Evolutionary conservation across 2,113 vertebrate species (phyloP).

Genomic region (Cairina moschata): DNA sequence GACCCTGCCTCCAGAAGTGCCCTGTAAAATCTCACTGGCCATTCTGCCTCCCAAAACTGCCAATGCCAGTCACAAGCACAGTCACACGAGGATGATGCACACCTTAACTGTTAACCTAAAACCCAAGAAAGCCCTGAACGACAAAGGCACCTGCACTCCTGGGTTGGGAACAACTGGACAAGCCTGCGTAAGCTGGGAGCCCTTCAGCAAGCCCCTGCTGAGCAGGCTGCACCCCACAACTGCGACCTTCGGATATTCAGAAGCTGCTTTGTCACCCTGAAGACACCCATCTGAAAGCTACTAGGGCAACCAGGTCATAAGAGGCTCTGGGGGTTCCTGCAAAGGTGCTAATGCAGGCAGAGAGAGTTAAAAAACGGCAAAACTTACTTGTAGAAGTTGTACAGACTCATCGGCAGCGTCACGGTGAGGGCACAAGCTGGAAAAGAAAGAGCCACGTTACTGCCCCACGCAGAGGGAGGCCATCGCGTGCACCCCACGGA

Average conservation of each 20-base stretch:
- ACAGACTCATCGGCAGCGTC: constrained; percentile 96
- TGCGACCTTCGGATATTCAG: not conserved
- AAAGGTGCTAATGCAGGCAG: not conserved
- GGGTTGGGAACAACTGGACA: not conserved
- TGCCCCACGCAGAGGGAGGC: not conserved
- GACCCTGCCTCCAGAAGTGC: not conserved
- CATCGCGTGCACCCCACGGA: accelerated
- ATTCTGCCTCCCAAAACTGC: not conserved
- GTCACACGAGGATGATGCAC: accelerated
- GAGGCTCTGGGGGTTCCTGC: not conserved
- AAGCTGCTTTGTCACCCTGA: not conserved
- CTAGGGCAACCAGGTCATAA: not conserved
- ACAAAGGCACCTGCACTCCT: no score
- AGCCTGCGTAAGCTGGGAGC: not conserved
- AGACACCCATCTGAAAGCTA: accelerated
- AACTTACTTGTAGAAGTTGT: constrained; percentile 92
- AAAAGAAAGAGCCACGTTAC: constrained; percentile 29
- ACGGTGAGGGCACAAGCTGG: constrained; percentile 91
- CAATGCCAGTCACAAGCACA: accelerated
- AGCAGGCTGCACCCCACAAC: not conserved
- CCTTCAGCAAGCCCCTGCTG: not conserved
- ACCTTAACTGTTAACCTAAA: not conserved
- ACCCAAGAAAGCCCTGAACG: not conserved
- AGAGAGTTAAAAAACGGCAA: accelerated
- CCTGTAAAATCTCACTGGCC: not conserved